Base-by-base conservation (phyloP, 2,888 invertebrate genomes). In the Drosophila nr. perissopoda region DNA sequence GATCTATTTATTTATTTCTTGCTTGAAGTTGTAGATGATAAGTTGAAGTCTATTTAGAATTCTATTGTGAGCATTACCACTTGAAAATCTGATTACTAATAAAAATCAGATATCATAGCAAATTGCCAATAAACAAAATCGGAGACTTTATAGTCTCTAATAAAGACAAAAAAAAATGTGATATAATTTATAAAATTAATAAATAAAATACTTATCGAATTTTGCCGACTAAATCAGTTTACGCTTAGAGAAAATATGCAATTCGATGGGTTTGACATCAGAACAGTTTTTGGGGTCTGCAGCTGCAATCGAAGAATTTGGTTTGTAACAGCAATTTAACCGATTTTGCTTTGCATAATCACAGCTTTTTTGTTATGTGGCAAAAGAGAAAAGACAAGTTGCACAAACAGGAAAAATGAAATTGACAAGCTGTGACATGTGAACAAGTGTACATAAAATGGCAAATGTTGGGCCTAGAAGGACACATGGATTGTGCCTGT, bases 401-500 rank as follows among this genome's bases (percentile, higher is more conserved):
- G 25, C 10, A 31, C 25, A 54, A 25, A 54, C 33, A 49, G 29
- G 27, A 31, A 18, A 18, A 18, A 31, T 21, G n/a, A 49, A 38
- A 62, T 27, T 52, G 54, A 2, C 31, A 40, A 76, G 45, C 71
- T 33, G 36, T 54, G 45, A 45, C 16, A 38, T 67, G 57, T 42
- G 48, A n/a, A n/a, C 13, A 25, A 18, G 31, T 18, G 21, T 29
- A 34, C 36, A 33, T 49, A 56, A 40, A 42, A 59, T 27, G 34
- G 21, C 40, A 76, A 64, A 34, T 48, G 69, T 31, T 49, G 38
- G 18, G 52, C 48, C 66, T 27, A 45, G 49, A 42, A 34, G 58
- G 54, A 67, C 57, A 45, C n/a, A 36, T 54, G 33, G 48, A 45
- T 53, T 63, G 66, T 60, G 56, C 54, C 31, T 53, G 59, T 62